Percentiles rank a stretch among this genome's conserved stretches.
Evolutionary conservation across 2,888 invertebrate species (phyloP).

Genomic region (Entomobrya multifasciata): DNA sequence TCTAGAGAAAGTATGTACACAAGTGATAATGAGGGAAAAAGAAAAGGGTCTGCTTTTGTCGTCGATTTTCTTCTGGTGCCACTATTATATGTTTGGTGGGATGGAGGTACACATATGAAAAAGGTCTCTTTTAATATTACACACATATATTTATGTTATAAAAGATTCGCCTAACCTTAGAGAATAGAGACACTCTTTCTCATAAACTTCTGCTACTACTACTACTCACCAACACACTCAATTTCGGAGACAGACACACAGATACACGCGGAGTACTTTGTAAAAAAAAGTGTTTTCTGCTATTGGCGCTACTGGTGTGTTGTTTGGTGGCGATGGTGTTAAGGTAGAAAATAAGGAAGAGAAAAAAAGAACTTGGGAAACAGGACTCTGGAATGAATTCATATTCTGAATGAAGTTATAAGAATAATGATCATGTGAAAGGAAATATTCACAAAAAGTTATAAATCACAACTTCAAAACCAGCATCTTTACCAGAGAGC

Average conservation of each 20-base stretch:
- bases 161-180: too few relatives aligned
- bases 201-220: not conserved
- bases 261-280: not conserved
- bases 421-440: not conserved
- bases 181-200: not conserved
- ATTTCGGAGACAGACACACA: constrained; percentile 47
- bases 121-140: not conserved
- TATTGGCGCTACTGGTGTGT: constrained; percentile 59
- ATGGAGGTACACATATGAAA: not conserved
- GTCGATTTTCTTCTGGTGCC: constrained; percentile 38
- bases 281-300: constrained; percentile 37
- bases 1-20: constrained; percentile 21
- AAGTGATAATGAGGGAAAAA: constrained; percentile 53
- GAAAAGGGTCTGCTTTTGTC: constrained; percentile 54
- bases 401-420: not conserved
- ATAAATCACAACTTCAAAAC: constrained; percentile 48
- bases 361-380: not conserved
- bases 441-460: constrained; percentile 33
- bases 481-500: not conserved
- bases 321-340: constrained; percentile 17
- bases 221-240: constrained; percentile 22
- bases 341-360: constrained; percentile 39
- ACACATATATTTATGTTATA: too few relatives aligned
- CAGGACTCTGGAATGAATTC: constrained; percentile 16
- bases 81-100: not conserved